Evolutionary conservation across 37 sponge, comb jelly and placozoan genomes (phyloP).

Genomic region (Chondrilla cf. caribensis): DNA sequence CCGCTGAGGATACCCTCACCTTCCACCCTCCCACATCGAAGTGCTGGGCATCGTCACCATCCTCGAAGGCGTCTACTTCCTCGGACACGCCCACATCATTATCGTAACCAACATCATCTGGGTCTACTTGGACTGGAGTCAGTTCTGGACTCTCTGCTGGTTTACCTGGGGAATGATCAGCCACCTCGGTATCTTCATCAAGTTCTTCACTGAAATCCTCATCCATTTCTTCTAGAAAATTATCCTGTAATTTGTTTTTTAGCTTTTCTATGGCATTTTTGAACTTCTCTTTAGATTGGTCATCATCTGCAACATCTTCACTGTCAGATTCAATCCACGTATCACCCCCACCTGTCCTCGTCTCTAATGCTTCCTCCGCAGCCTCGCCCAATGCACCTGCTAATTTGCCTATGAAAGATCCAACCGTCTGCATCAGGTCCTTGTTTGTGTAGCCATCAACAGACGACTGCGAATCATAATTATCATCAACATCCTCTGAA

Average conservation of each 20-base stretch:
- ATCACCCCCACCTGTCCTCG: neutral
- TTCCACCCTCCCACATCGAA: constrained; percentile 24
- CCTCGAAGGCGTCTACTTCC: neutral
- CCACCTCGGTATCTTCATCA: neutral
- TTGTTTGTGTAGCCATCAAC: no score
- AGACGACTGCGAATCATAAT: neutral
- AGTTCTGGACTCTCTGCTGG: neutral
- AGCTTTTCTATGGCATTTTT: no score
- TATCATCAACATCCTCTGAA: neutral
- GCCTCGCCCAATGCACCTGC: neutral
- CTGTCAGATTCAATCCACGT: no score
- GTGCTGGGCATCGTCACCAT: neutral
- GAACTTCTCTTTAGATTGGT: no score
- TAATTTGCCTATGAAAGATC: no score
- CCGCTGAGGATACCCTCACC: neutral
- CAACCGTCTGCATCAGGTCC: no score
- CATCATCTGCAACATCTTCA: no score
- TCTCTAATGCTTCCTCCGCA: neutral
- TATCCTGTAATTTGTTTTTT: no score
- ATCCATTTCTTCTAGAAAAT: neutral
- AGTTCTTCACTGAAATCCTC: neutral
- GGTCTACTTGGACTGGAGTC: no score
- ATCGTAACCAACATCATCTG: neutral
- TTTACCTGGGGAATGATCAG: neutral
- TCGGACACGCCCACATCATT: neutral